Evolutionary conservation across 2,113 vertebrate species (phyloP).

Genomic region (Ceuthmochares aereus): DNA sequence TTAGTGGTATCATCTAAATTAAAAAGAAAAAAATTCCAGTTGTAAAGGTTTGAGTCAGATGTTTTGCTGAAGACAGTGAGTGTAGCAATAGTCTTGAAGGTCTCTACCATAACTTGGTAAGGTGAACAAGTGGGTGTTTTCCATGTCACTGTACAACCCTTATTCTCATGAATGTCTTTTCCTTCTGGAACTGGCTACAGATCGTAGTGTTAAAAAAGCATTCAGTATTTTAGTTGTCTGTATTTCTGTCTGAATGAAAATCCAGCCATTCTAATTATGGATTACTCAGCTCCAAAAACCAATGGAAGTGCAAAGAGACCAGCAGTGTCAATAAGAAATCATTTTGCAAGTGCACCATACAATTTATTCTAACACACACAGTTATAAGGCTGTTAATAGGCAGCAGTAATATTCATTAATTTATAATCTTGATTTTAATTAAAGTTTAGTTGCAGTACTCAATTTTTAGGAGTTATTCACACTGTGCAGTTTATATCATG

Average conservation of each 20-base stretch:
- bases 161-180: neutral
- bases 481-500: neutral
- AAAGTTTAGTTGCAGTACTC: neutral
- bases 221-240: neutral
- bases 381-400: neutral
- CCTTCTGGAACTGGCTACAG: neutral
- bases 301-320: neutral
- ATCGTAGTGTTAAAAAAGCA: neutral
- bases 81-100: neutral
- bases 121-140: neutral
- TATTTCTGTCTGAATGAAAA: neutral
- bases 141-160: neutral
- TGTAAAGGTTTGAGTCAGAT: neutral
- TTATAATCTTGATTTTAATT: neutral
- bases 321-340: neutral
- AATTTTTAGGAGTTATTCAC: neutral
- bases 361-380: neutral
- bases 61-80: neutral
- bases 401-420: neutral
- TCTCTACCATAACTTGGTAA: neutral
- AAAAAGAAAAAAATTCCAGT: neutral
- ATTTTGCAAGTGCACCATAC: neutral
- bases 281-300: neutral
- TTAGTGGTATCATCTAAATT: neutral
- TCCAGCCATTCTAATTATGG: neutral